These are phyloP conservation scores for Polyodon spathula DNA, from an alignment of 2,113 vertebrate genomes.

Conservation along the genomic window DNA sequence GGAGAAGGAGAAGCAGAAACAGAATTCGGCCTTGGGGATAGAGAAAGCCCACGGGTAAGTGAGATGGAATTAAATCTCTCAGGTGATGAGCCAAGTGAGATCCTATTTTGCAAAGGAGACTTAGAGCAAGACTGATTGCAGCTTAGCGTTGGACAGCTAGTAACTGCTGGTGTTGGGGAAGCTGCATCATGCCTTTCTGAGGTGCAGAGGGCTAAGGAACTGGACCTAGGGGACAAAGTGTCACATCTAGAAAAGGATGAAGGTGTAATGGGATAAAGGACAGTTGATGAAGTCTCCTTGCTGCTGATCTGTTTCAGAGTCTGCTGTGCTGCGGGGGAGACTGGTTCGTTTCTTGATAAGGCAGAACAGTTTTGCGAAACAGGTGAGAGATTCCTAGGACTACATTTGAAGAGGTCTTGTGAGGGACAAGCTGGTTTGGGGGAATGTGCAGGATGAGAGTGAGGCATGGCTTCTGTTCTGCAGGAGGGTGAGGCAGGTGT, in stretches of 20 bases:
- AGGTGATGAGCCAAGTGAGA: not conserved
- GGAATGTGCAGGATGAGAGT: slow-evolving; percentile 17
- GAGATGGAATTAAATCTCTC: slow-evolving; percentile 12
- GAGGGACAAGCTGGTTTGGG: not conserved
- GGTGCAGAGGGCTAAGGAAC: slow-evolving; percentile 10
- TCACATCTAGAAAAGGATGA: slow-evolving; percentile 19
- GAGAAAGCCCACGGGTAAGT: slow-evolving; percentile 14
- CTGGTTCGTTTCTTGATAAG: not conserved
- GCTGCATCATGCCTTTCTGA: slow-evolving; percentile 1
- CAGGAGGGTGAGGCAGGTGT: slow-evolving; percentile 12
- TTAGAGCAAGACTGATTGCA: slow-evolving; percentile 10
- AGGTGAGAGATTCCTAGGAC: not conserved
- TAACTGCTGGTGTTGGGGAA: not conserved
- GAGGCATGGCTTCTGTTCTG: slow-evolving; percentile 15
- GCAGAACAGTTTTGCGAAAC: not conserved
- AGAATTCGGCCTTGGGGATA: slow-evolving; percentile 31
- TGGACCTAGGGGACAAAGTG: slow-evolving; percentile 21
- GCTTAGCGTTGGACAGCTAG: not conserved
- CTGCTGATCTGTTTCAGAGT: slow-evolving; percentile 11
- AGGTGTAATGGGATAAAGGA: slow-evolving; percentile 22
- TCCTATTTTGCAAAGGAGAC: slow-evolving; percentile 10
- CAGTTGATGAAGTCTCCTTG: slow-evolving; percentile 2
- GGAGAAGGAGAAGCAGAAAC: slow-evolving; percentile 33
- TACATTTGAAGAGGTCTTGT: not conserved
- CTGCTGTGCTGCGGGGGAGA: not conserved